These are phyloP conservation scores for Amniataba percoides DNA, from an alignment of 2,797 vertebrate species.

Conservation along the genomic window DNA sequence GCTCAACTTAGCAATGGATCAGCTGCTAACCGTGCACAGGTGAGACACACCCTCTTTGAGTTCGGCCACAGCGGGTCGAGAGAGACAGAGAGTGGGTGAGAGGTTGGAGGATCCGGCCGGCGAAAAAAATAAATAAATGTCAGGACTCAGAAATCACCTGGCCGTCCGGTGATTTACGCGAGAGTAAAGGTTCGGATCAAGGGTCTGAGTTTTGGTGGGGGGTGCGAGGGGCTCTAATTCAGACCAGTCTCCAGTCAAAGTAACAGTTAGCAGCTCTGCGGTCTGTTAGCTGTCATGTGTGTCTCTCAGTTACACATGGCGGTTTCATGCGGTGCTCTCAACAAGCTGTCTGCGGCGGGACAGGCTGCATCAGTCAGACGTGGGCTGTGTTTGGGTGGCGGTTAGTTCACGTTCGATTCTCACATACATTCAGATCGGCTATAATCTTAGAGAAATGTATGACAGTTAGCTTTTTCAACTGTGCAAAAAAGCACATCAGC, in stretches of 20 bases:
- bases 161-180: conserved; percentile 65
- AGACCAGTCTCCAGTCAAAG: conserved; percentile 68
- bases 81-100: conserved; percentile 26
- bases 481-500: no score
- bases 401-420: neutral
- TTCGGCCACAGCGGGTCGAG: conserved; percentile 18
- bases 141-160: conserved; percentile 73
- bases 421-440: no score
- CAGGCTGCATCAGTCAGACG: conserved; percentile 20
- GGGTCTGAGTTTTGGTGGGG: conserved; percentile 53
- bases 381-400: conserved; percentile 2
- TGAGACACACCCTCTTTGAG: conserved; percentile 37
- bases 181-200: conserved; percentile 59
- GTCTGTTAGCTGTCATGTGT: conserved; percentile 66
- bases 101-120: conserved; percentile 56
- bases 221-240: conserved; percentile 65
- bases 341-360: conserved; percentile 32
- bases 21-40: conserved; percentile 62
- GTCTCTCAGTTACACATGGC: conserved; percentile 53
- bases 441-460: no score
- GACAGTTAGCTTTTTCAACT: no score
- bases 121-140: conserved; percentile 78
- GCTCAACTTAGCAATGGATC: conserved; percentile 45
- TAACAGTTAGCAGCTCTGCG: conserved; percentile 60
- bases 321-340: conserved; percentile 42